Evolutionary conservation across 2,113 vertebrate species (phyloP).

Genomic region (Sardina pilchardus): DNA sequence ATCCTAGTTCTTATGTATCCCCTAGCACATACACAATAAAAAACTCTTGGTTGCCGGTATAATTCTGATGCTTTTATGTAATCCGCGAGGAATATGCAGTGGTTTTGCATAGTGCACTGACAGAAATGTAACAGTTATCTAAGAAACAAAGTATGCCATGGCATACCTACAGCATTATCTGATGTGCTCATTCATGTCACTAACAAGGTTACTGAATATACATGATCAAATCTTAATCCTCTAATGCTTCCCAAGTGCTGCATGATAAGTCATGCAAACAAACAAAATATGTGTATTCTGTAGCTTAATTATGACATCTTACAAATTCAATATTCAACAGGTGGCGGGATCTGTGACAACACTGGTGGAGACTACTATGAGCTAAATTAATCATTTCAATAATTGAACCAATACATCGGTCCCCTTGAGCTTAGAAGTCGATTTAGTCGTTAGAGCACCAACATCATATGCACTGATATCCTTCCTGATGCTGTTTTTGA

Average conservation of each 20-base stretch:
- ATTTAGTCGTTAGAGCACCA: neutral
- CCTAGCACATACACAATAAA: neutral
- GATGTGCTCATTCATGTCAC: too few relatives aligned
- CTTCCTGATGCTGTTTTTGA: neutral
- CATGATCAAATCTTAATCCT: neutral
- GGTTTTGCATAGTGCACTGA: too few relatives aligned
- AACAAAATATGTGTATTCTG: neutral
- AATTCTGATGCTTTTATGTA: neutral
- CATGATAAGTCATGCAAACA: neutral
- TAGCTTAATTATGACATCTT: too few relatives aligned
- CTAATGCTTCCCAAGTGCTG: neutral
- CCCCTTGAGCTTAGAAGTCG: neutral
- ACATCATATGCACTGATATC: neutral
- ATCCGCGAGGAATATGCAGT: neutral
- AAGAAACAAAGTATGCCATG: too few relatives aligned
- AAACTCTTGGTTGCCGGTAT: neutral
- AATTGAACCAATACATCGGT: neutral
- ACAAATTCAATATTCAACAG: neutral
- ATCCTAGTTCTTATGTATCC: neutral
- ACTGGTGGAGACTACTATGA: too few relatives aligned
- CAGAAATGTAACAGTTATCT: too few relatives aligned
- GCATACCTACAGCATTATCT: too few relatives aligned
- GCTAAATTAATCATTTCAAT: too few relatives aligned
- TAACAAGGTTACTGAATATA: neutral
- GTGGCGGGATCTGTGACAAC: neutral